Base-by-base conservation (phyloP, 2,113 vertebrate genomes). In the Neogale vison region DNA sequence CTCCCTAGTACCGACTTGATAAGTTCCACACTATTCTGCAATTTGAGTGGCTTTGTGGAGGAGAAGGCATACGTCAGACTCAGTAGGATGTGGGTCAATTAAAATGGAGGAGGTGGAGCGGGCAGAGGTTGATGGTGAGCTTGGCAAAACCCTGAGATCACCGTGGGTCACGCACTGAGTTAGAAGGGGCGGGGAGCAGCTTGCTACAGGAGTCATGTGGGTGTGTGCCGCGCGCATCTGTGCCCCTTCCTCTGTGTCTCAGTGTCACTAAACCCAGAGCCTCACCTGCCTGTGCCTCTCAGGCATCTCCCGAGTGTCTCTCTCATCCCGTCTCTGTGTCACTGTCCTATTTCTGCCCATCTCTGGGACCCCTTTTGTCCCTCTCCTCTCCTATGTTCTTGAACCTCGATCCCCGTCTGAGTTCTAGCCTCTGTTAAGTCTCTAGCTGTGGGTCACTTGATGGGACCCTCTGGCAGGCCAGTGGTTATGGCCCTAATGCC, bases 11-110 rank as follows among this genome's bases (percentile, higher is more conserved):
- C 77, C 8, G 1, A 47, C 9, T 42, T 3, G 34, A 59, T 72
- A 45, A 79, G 77, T 34, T 47, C 83, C 65, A 59, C 13, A 36
- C 72, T 65, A 77, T n/a, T 67, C 96, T 91, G 71, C 76, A 94
- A 36, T 42, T 36, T 20, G 0, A 1, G 0, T 13, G 88, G 55
- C 88, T 57, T 91, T 77, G 47, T 82, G 74, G 74, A 90, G 34
- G 47, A 80, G 42, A 47, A 55, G 6, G 59, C 34, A 26, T 15
- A 39, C 47, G 39, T 67, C 52, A 80, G 47, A 72, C 23, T 11
- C 7, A 1, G n/a, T 5, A 81, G 57, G 55, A 24, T 11, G 20
- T 36, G 63, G 79, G 55, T 36, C 61, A 50, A 31, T 69, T 9
- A 36, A 26, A 21, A 84, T 42, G 83, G 26, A 69, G 42, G 6